Conservation (phyloP, 2,888 invertebrate species). For the Euphydryas editha region DNA sequence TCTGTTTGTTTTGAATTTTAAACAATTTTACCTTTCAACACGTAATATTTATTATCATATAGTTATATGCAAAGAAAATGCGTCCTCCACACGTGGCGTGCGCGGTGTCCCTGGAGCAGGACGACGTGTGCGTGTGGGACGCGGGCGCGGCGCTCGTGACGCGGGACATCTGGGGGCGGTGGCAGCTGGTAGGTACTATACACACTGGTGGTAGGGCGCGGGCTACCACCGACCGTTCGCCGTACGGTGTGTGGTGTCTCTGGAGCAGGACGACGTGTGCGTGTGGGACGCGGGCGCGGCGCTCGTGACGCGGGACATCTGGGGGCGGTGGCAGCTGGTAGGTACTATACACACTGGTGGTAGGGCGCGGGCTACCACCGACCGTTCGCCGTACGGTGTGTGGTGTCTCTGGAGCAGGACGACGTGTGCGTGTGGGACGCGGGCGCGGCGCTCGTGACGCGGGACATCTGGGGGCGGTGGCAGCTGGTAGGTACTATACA, state of each 20-base stretch:
- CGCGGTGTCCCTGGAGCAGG: slow-evolving; percentile 50
- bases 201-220: no score
- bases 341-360: no score
- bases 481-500: no score
- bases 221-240: slow-evolving; percentile 50
- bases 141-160: slow-evolving; percentile 62
- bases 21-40: no score
- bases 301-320: slow-evolving; percentile 60
- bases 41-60: neutral
- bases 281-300: slow-evolving; percentile 66
- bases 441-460: no score
- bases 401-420: no score
- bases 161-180: slow-evolving; percentile 68
- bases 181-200: slow-evolving; percentile 58
- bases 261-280: slow-evolving; percentile 52
- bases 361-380: no score
- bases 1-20: no score
- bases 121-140: slow-evolving; percentile 63
- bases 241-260: slow-evolving; percentile 60
- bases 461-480: no score
- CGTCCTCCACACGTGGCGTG: slow-evolving; percentile 68
- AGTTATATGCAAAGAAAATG: slow-evolving; percentile 60
- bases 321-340: slow-evolving; percentile 68
- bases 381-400: no score
- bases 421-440: no score